A percentile compares a stretch with the other conserved stretches of the same genome.
Evolutionary conservation across 2,113 vertebrate species (phyloP).

Genomic region (Triplophysa tibetana): DNA sequence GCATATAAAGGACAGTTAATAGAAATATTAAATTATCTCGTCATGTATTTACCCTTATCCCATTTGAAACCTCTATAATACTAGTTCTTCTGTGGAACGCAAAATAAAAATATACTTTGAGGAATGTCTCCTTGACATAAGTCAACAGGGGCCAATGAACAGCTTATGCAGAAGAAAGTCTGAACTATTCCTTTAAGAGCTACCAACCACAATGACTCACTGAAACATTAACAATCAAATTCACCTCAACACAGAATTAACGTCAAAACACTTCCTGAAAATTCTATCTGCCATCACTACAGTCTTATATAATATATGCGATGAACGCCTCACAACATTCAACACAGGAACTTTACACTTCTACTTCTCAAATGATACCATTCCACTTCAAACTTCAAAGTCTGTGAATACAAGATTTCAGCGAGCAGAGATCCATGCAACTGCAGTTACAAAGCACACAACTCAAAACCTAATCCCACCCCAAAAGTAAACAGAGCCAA

Average conservation of each 20-base stretch:
- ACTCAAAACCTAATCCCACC: background rate
- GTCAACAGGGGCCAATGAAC: no score
- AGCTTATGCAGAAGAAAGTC: no score
- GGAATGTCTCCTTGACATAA: no score
- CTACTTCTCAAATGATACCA: background rate
- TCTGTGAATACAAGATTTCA: background rate
- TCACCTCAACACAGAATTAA: background rate
- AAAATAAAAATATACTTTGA: no score
- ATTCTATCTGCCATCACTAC: background rate
- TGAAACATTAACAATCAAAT: background rate
- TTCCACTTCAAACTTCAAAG: background rate
- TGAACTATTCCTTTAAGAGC: background rate
- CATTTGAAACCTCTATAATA: no score
- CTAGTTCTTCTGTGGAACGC: no score
- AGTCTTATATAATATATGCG: background rate
- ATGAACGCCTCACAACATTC: background rate
- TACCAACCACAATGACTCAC: background rate
- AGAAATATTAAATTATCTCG: no score
- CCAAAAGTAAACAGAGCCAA: slow-evolving; percentile 31
- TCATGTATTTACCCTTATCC: no score
- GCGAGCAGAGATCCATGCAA: background rate
- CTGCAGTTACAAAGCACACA: background rate
- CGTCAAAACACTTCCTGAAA: background rate
- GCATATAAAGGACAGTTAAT: no score
- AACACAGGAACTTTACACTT: slow-evolving; percentile 2